Evolutionary conservation across 2,797 vertebrate species (phyloP).

Genomic region (Rhinoraja longicauda): DNA sequence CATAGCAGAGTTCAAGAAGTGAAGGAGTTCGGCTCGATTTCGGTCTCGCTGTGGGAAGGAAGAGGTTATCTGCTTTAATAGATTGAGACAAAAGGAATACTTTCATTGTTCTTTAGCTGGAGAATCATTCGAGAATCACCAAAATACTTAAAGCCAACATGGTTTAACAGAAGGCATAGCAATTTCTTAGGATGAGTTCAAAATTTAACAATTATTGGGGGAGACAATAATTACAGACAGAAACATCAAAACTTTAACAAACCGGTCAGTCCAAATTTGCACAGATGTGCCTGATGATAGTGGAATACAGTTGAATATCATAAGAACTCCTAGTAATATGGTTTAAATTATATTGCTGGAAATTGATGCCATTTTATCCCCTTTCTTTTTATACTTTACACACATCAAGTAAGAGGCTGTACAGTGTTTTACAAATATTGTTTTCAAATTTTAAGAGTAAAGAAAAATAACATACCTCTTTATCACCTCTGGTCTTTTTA

Average conservation of each 20-base stretch:
- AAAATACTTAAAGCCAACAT: not conserved
- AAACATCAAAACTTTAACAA: not conserved
- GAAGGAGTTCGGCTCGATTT: constrained; percentile 77
- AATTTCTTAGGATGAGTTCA: not conserved
- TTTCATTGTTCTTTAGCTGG: not conserved
- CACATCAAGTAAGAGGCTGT: not conserved
- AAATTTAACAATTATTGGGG: not conserved
- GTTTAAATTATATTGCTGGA: not conserved
- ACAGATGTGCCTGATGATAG: not conserved
- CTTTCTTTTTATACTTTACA: not conserved
- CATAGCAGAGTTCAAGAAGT: constrained; percentile 81
- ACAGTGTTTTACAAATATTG: not conserved
- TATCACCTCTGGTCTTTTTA: constrained; percentile 87
- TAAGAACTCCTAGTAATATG: not conserved
- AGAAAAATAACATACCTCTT: constrained; percentile 64
- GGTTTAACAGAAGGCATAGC: not conserved
- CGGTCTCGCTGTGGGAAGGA: constrained; percentile 66
- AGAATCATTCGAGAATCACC: not conserved
- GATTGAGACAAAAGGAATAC: not conserved
- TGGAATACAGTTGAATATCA: not conserved
- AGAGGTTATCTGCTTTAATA: not conserved
- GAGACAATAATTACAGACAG: not conserved
- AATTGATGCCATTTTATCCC: not conserved
- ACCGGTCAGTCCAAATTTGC: not conserved
- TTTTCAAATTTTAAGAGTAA: not conserved